Conservation (phyloP, 1,140 invertebrate species). For the Heliothis virescens region DNA sequence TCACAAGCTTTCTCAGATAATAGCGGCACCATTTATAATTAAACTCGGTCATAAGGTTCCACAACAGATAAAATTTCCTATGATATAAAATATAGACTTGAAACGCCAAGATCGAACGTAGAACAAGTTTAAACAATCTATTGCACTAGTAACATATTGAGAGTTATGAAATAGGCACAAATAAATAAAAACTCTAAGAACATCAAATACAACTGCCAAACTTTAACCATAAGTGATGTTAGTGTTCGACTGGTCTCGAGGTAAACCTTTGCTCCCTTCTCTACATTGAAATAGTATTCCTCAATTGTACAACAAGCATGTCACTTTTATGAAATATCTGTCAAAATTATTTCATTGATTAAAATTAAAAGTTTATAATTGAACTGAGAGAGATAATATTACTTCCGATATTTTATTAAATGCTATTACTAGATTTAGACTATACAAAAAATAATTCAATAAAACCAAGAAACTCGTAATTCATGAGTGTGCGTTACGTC, state of each 20-base stretch:
- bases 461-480: neutral
- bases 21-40: conserved; percentile 44
- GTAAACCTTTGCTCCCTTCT: neutral
- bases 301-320: conserved; percentile 8
- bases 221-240: conserved; percentile 27
- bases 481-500: neutral
- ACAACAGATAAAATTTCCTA: conserved; percentile 43
- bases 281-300: neutral
- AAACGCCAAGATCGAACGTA: conserved; percentile 32
- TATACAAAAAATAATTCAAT: too few species aligned
- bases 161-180: conserved; percentile 46
- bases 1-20: conserved; percentile 42
- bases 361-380: too few species aligned
- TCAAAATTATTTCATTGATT: too few species aligned
- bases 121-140: conserved; percentile 66
- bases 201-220: conserved; percentile 25
- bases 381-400: too few species aligned
- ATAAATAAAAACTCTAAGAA: conserved; percentile 42
- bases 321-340: neutral
- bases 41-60: conserved; percentile 40
- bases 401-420: too few species aligned
- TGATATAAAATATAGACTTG: conserved; percentile 40
- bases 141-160: conserved; percentile 66
- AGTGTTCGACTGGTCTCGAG: conserved; percentile 21
- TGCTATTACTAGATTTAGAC: too few species aligned